Conservation (phyloP, 2,888 invertebrate genomes). For the Euproctis similis region DNA sequence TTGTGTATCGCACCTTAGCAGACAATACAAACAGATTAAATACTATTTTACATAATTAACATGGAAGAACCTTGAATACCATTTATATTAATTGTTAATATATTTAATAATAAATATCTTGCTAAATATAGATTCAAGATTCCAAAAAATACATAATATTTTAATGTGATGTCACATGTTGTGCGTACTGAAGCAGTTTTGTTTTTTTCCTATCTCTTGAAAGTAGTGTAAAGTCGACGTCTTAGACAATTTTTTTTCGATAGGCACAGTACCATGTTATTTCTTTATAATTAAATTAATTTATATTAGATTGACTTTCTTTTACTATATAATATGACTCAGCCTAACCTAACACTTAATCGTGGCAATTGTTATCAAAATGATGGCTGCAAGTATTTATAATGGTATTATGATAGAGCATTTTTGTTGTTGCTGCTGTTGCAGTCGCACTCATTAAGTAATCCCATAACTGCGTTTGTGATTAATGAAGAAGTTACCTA, state of each 20-base stretch:
- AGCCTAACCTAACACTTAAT: constrained; percentile 33
- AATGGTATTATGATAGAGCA: constrained; percentile 11
- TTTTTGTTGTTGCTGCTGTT: too few relatives aligned
- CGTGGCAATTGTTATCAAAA: constrained; percentile 34
- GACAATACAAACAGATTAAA: too few relatives aligned
- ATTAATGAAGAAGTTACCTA: constrained; percentile 53
- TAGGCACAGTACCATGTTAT: constrained; percentile 69
- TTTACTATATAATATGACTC: constrained; percentile 33
- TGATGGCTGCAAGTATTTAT: neutral
- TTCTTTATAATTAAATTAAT: constrained; percentile 73
- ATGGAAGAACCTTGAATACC: too few relatives aligned
- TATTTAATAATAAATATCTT: too few relatives aligned
- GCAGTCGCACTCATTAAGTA: constrained; percentile 40
- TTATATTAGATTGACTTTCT: constrained; percentile 50
- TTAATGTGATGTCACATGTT: too few relatives aligned
- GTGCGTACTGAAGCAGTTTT: too few relatives aligned
- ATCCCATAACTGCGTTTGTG: constrained; percentile 59
- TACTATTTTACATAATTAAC: too few relatives aligned
- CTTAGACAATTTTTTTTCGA: constrained; percentile 69
- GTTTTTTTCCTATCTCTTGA: neutral
- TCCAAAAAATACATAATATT: too few relatives aligned
- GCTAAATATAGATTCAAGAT: too few relatives aligned
- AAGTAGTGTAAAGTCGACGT: constrained; percentile 77
- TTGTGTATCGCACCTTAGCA: too few relatives aligned
- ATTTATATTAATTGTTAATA: too few relatives aligned